Evolutionary conservation across 2,888 invertebrate genomes (phyloP), one percentile per base, ranked within the genome.

Genomic region (Drosophila niveifrons): DNA sequence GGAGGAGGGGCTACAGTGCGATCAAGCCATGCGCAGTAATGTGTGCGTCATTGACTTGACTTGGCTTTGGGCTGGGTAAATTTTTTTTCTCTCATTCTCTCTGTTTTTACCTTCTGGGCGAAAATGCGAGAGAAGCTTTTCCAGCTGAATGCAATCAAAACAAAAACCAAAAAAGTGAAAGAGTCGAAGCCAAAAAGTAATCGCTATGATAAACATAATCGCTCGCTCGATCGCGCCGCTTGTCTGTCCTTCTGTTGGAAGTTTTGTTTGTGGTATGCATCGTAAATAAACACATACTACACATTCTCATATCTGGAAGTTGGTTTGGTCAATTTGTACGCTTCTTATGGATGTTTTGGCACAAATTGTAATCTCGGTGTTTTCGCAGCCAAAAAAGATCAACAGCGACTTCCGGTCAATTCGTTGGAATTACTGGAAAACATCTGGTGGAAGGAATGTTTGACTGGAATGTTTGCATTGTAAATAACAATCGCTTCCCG

Each of bases 21-120:
- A 44, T 29, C 41, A 43, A 51, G 31, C 18, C 44, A 50, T 13
- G 11, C 4, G 52, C 17, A 39, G 69, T 73, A 76, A 78, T 64
- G 68, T 84, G 87, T 83, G 83, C 83, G 83, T 83, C 83, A 83
- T 84, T 84, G 82, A 71, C 66, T 81, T 82, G 31, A 69, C 66
- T 81, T 82, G 23, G 23, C 23, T 23, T 23, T 23, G 66, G 77
- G 76, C 70, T 77, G 77, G 77, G 69, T 69, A 63, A 13, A 51
- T 57, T 67, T 67, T 55, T 72, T 47, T 11, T 13, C 50, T 43
- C 57, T 53, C 36, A 10, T 3, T 23, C 13, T 44, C 13, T 55
- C 36, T 43, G 28, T 41, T 28, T 29, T 34, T 50, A 62, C 47
- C 65, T 75, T 62, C 62, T 43, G 48, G n/a, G 53, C 46, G 62